A percentile compares a stretch with the other conserved stretches of the same genome.
These are phyloP conservation scores for Allygus modestus DNA, from an alignment of 2,888 invertebrate species.

Conservation along the genomic window DNA sequence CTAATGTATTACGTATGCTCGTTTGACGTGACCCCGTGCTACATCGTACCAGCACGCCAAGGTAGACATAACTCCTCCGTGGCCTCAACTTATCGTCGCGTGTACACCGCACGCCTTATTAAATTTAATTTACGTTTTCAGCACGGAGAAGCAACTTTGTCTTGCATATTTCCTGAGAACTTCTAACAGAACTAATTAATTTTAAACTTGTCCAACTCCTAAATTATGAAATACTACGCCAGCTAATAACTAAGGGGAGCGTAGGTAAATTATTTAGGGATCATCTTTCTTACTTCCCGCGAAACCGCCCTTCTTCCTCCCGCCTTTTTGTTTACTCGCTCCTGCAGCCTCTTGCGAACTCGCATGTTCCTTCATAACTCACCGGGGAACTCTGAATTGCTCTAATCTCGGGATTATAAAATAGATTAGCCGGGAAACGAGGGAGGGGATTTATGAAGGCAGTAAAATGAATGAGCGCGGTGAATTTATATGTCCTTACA, in stretches of 20 bases:
- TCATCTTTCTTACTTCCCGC: slow-evolving; percentile 60
- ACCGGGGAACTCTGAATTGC: slow-evolving; percentile 42
- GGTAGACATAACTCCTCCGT: slow-evolving; percentile 2
- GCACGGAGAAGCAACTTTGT: slow-evolving; percentile 41
- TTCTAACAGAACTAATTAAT: slow-evolving; percentile 64
- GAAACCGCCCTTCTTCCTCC: slow-evolving; percentile 44
- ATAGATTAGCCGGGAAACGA: slow-evolving; percentile 55
- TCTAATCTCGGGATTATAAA: slow-evolving; percentile 59
- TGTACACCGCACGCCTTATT: slow-evolving; percentile 64
- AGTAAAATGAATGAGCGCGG: slow-evolving; percentile 49
- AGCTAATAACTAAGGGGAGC: slow-evolving; percentile 61
- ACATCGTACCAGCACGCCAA: background rate
- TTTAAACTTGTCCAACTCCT: slow-evolving; percentile 65
- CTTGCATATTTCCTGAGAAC: slow-evolving; percentile 56
- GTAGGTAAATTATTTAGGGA: slow-evolving; percentile 60
- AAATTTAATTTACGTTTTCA: slow-evolving; percentile 69
- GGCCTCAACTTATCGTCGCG: slow-evolving; percentile 42
- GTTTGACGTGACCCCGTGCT: no score
- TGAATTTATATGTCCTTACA: slow-evolving; percentile 43
- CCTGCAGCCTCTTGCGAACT: slow-evolving; percentile 11
- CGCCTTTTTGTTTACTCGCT: slow-evolving; percentile 21
- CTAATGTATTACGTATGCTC: no score
- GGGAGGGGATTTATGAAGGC: slow-evolving; percentile 48
- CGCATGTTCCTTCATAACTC: slow-evolving; percentile 48
- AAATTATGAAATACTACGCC: slow-evolving; percentile 65